Base-by-base conservation (phyloP, 2,888 invertebrate genomes). In the Leptopilina drosophilae region DNA sequence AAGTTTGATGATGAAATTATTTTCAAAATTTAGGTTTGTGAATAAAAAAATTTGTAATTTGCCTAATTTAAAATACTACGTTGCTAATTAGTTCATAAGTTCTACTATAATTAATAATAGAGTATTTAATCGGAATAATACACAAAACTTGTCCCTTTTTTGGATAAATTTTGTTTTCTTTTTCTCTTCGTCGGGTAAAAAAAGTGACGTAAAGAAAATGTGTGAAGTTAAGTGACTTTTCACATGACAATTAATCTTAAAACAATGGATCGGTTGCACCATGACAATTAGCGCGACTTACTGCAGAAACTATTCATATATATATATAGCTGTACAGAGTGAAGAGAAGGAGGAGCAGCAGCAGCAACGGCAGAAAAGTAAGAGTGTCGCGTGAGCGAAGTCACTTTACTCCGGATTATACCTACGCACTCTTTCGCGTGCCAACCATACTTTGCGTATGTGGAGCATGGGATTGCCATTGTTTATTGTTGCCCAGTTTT, bases 401-500 rank as follows among this genome's bases (percentile, higher is more conserved):
- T 33, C 77, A 59, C 66, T 59, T 49, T 77, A 56, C 79, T 64
- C 80, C 77, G 64, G 67, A 12, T 49, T 62, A 59, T 67, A 79
- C 81, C 77, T 78, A 80, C 83, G 78, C 73, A 76, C 78, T 62
- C 75, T 82, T 81, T 83, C 84, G 83, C 85, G 86, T 87, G 87
- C 86, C 85, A 84, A 80, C 84, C 85, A 85, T 83, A 83, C 83
- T 88, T 87, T 84, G 84, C 87, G 87, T 90, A 90, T 90, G 89
- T 90, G 88, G 90, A 90, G 90, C 90, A 90, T 90, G 90, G 90
- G 90, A 90, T 85, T 85, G 81, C 84, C 84, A 90, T 90, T 90
- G 90, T 90, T 88, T 88, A 90, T 90, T 90, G 90, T 90, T 88
- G 86, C 80, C 82, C 83, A 81, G 84, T 83, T 85, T 84, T 87